Evolutionary conservation across 92 coral and sea anemone species (phyloP), one percentile per base, ranked within the genome.

Genomic region (Meandrina meandrites): DNA sequence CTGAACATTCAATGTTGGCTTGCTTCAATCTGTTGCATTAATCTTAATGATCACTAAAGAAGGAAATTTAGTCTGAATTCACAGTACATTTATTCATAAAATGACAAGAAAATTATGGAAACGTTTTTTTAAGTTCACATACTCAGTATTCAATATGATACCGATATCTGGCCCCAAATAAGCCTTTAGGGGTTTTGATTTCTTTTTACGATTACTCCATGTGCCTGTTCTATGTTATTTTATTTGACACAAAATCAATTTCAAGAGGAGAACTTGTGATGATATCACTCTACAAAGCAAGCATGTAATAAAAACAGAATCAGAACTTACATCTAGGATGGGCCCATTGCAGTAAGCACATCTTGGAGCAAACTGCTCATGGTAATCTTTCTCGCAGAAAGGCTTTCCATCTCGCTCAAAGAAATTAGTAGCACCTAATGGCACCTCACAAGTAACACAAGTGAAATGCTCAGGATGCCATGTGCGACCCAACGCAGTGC

Each of bases 391-490:
- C 82, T 97, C 99, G 88, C 99, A 97, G 80, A 84, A 97, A 5
- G 99, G 99, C 87, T 90, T 95, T 68, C 99, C 99, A 79, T 97
- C 99, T 79, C 99, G 94, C 82, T 97, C 99, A 91, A 97, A 97
- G 93, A 97, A 97, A 81, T 97, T 97, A 57, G 94, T 88, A 21
- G 98, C 90, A 36, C 99, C 99, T 74, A 97, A 89, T 1, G 99
- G 97, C 72, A 94, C 88, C 74, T 97, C 99, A 86, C 99, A 97
- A 48, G 99, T 95, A 79, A 97, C 93, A 79, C 99, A 97, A 69
- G 92, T 89, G 91, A 97, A 97, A 89, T 97, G 99, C 76, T 97
- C 99, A 5, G 99, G 99, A 88, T 97, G 98, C 99, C 99, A 97
- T 18, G 99, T 97, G 64, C 94, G 94, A 75, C 99, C 99, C 37